Conservation (phyloP, 2,888 invertebrate species). For the Eulithis testata region DNA sequence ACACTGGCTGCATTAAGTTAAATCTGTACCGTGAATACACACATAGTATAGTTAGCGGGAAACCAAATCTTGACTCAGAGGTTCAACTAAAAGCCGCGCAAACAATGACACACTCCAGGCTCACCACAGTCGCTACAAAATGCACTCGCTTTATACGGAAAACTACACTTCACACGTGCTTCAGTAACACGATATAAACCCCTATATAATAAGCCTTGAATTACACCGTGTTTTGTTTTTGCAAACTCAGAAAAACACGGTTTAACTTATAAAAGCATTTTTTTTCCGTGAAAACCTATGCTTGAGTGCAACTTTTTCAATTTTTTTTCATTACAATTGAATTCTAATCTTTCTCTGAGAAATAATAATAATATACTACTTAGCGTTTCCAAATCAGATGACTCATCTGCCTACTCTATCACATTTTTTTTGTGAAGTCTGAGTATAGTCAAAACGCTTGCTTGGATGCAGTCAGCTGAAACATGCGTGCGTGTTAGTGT, state of each 20-base stretch:
- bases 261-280: too few species aligned
- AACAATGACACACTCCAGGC: slow-evolving; percentile 22
- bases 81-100: slow-evolving; percentile 24
- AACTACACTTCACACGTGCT: background rate
- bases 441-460: background rate
- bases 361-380: too few species aligned
- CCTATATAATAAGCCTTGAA: too few species aligned
- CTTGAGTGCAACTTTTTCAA: too few species aligned
- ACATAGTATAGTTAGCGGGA: background rate
- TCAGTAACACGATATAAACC: background rate
- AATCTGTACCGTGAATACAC: background rate
- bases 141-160: slow-evolving; percentile 24
- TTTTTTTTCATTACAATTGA: too few species aligned
- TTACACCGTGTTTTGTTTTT: too few species aligned
- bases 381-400: too few species aligned
- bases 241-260: too few species aligned
- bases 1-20: too few species aligned
- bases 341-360: too few species aligned
- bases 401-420: background rate
- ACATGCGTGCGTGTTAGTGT: background rate
- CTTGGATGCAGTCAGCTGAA: background rate
- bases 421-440: too few species aligned
- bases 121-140: slow-evolving; percentile 26
- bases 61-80: slow-evolving; percentile 14
- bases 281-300: too few species aligned